Evolutionary conservation across 2,113 vertebrate species (phyloP).

Genomic region (Poeciliopsis turrubarensis): DNA sequence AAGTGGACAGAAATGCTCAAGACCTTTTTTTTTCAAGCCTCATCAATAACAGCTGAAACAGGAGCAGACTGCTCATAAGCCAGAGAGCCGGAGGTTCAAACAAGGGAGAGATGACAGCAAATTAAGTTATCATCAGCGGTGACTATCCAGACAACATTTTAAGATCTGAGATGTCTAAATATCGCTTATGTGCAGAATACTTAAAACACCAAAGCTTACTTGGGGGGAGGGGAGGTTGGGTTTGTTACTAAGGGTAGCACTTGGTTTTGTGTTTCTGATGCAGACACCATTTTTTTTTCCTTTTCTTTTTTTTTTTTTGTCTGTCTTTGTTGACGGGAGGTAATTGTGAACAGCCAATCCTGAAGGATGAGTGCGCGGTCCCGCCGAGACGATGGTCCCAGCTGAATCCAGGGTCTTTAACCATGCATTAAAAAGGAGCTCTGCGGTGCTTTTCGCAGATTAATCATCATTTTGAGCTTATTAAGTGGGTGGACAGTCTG

Average conservation of each 20-base stretch:
- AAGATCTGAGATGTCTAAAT: conserved; percentile 42
- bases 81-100: conserved; percentile 70
- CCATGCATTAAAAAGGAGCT: conserved; percentile 68
- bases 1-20: conserved; percentile 64
- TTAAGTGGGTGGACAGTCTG: conserved; percentile 78
- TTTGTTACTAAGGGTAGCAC: too few species aligned
- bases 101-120: conserved; percentile 72
- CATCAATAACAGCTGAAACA: conserved; percentile 79
- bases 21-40: conserved; percentile 65
- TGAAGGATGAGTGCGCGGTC: conserved; percentile 33
- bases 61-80: conserved; percentile 55
- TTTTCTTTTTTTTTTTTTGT: conserved; percentile 4
- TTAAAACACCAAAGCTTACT: neutral
- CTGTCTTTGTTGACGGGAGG: conserved; percentile 47
- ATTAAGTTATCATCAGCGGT: conserved; percentile 76
- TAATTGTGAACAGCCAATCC: conserved; percentile 52
- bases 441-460: conserved; percentile 72
- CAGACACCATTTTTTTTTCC: conserved; percentile 10
- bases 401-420: conserved; percentile 63
- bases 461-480: conserved; percentile 82
- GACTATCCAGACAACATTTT: conserved; percentile 67
- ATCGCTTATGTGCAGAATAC: conserved; percentile 34
- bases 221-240: too few species aligned
- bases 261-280: conserved; percentile 33
- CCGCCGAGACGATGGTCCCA: conserved; percentile 46